Evolutionary conservation across 92 coral and sea anemone species (phyloP), one percentile per base, ranked within the genome.

Genomic region (Umimayanthus chanpuru): DNA sequence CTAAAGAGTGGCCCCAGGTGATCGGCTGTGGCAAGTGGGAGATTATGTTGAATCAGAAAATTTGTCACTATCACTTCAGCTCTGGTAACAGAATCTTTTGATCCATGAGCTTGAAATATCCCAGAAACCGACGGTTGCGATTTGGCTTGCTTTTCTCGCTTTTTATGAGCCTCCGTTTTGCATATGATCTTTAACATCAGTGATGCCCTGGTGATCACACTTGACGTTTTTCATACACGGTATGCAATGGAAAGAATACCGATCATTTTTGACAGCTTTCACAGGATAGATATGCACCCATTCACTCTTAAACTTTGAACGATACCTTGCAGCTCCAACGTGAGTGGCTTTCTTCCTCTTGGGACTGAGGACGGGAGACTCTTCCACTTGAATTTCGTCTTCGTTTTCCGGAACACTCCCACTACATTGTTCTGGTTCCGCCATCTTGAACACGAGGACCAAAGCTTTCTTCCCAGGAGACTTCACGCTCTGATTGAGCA

Each of bases 331-430:
- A 73, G 88, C 88, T 26, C 88, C 81, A 36, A 73, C 81, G 40
- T 85, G 81, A 70, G 88, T 73, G 79, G 36, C 6, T 85, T 85
- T 85, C 43, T 85, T 85, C 81, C 77, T 85, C 65, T 85, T 70
- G 88, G 88, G 64, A 85, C 89, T 86, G 80, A 65, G 88, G 76
- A 85, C 82, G 66, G 89, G 81, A 85, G 89, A 47, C 68, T 85
- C 89, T 85, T 85, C 81, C 64, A 74, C 40, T 72, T 85, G 79
- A 16, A 80, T 32, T 43, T 80, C 85, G 40, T 85, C 53, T 76
- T 85, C 80, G 77, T 18, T 82, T 82, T 82, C 55, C 78, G 87
- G 29, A 82, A 65, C 78, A 85, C 79, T 82, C 49, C 88, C 79
- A 38, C 47, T 75, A 25, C 76, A 25, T 72, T 72, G 76, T 65